Conservation (phyloP, 1,140 invertebrate species). For the Drosophila trapezifrons region DNA sequence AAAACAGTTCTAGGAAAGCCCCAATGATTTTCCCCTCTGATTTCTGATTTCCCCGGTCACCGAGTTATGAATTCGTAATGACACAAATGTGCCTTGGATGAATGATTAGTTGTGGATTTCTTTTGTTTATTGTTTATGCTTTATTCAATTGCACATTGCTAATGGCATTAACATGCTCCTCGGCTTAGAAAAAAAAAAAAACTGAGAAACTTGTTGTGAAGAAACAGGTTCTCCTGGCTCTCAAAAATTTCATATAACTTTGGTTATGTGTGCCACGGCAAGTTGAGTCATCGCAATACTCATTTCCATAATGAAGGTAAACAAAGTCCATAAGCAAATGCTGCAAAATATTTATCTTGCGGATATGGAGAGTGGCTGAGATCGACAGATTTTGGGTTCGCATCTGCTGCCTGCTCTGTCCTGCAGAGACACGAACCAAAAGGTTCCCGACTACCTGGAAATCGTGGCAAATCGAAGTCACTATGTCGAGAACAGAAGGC, state of each 20-base stretch:
- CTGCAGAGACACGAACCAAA: slow-evolving; percentile 48
- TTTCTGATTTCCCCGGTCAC: slow-evolving; percentile 1
- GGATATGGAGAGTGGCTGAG: neutral
- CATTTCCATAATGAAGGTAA: slow-evolving; percentile 46
- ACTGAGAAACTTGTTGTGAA: slow-evolving; percentile 23
- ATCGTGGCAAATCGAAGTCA: slow-evolving; percentile 54
- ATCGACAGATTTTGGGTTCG: slow-evolving; percentile 1
- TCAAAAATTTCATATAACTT: slow-evolving; percentile 24
- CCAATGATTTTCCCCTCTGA: slow-evolving; percentile 9
- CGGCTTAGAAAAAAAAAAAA: slow-evolving; percentile 1
- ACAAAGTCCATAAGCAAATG: slow-evolving; percentile 15
- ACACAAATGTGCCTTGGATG: slow-evolving; percentile 31
- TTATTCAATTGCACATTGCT: slow-evolving; percentile 54
- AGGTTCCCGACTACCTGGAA: slow-evolving; percentile 40
- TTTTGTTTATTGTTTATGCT: slow-evolving; percentile 15
- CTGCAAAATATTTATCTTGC: slow-evolving; percentile 16
- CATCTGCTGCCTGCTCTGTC: slow-evolving; percentile 37
- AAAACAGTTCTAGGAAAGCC: slow-evolving; percentile 43
- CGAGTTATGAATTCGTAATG: slow-evolving; percentile 62
- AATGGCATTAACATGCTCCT: slow-evolving; percentile 28
- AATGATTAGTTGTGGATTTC: slow-evolving; percentile 43
- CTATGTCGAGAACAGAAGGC: slow-evolving; percentile 18
- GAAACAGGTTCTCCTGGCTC: slow-evolving; percentile 47
- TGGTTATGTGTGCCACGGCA: slow-evolving; percentile 33
- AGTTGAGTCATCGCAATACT: slow-evolving; percentile 35